phyloP scores from a whole-genome alignment of 2,888 invertebrate species.

The Crocallis elinguaria region DNA sequence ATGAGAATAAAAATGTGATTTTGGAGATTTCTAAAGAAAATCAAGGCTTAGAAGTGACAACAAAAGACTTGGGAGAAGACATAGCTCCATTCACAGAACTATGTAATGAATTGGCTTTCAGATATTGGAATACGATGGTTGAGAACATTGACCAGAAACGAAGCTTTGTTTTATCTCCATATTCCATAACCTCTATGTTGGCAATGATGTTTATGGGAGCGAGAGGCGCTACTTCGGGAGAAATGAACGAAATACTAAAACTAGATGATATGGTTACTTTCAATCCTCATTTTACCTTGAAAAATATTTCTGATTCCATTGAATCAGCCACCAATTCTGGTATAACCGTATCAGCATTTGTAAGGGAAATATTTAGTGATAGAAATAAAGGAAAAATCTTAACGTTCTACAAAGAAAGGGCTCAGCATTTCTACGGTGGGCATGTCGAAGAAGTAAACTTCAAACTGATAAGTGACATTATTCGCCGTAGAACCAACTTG shows the following conservation, averaged over 20 bases:
- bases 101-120: constrained; percentile 94
- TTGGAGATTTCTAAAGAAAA: constrained; percentile 76
- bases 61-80: constrained; percentile 89
- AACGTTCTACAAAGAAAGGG: constrained; percentile 94
- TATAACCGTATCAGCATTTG: constrained; percentile 91
- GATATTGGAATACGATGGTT: constrained; percentile 91
- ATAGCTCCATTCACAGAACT: constrained; percentile 90
- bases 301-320: constrained; percentile 93
- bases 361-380: constrained; percentile 93
- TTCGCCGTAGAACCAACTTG: constrained; percentile 92
- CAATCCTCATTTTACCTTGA: constrained; percentile 94
- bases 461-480: constrained; percentile 91
- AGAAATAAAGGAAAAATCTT: constrained; percentile 91
- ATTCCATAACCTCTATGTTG: constrained; percentile 93
- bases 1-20: constrained; percentile 66
- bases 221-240: constrained; percentile 93
- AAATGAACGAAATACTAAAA: constrained; percentile 94
- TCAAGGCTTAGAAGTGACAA: constrained; percentile 91
- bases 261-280: constrained; percentile 95
- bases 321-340: constrained; percentile 88
- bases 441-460: constrained; percentile 94
- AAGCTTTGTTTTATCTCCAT: constrained; percentile 93
- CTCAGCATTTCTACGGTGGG: constrained; percentile 94
- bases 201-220: constrained; percentile 96
- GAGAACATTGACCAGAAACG: constrained; percentile 89